A percentile compares a stretch with the other conserved stretches of the same genome.
These are phyloP conservation scores for Daboia siamensis DNA, from an alignment of 2,113 vertebrate genomes.

Conservation along the genomic window DNA sequence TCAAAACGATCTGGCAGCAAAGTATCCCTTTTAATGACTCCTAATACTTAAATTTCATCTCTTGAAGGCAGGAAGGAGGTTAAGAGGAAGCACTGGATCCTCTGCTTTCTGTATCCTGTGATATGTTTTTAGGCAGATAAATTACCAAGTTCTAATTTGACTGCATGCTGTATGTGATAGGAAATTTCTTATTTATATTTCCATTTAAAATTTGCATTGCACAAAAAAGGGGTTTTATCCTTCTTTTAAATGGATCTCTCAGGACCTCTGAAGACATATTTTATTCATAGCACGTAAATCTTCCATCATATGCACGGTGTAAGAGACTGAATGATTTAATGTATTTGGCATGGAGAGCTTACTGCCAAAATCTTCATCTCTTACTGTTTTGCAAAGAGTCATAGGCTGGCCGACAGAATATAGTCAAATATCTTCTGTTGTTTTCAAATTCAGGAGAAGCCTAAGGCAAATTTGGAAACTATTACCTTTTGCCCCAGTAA, in stretches of 20 bases:
- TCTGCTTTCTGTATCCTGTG: background rate
- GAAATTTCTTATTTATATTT: background rate
- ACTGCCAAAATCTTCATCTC: background rate
- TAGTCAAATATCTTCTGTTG: background rate
- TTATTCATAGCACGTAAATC: background rate
- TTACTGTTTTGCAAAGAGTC: background rate
- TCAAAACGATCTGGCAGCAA: background rate
- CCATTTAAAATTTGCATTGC: background rate
- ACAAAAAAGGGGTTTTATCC: background rate
- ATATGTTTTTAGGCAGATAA: background rate
- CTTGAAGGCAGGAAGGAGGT: background rate
- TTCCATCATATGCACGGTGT: background rate
- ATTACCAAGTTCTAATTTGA: background rate
- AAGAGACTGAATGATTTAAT: slow-evolving; percentile 15
- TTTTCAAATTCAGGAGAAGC: background rate
- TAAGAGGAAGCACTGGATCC: background rate
- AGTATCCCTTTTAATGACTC: background rate
- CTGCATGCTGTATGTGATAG: background rate
- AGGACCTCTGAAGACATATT: background rate
- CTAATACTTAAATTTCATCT: background rate
- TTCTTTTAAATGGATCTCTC: slow-evolving; percentile 2
- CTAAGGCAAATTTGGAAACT: background rate
- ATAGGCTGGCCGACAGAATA: too few species aligned
- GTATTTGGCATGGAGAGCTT: background rate
- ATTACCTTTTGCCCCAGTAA: background rate